These are phyloP conservation scores for Andrena bucephala DNA, from an alignment of 2,888 invertebrate species.

Conservation along the genomic window DNA sequence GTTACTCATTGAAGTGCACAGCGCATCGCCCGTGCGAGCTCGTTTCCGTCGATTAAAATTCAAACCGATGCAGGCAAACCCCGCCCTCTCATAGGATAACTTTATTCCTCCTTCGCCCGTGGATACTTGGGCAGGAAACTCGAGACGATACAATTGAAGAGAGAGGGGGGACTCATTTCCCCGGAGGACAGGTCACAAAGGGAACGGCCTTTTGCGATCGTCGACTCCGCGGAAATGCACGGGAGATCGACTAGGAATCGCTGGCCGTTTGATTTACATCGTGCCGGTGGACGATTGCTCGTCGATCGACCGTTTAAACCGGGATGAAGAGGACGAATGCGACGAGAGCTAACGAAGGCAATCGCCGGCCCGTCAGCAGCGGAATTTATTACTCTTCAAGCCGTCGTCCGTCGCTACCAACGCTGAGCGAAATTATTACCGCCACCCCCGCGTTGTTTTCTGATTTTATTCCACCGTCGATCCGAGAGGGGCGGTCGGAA, in stretches of 20 bases:
- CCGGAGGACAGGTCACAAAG: constrained; percentile 24
- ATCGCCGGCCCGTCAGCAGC: constrained; percentile 17
- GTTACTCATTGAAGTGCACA: constrained; percentile 1
- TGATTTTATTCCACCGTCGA: constrained; percentile 30
- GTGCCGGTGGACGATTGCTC: constrained; percentile 1
- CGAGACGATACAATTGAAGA: constrained; percentile 13
- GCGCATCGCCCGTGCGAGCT: background rate
- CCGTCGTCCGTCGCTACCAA: background rate
- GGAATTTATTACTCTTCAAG: constrained; percentile 54
- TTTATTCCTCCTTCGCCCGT: constrained; percentile 15
- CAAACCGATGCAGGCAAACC: constrained; percentile 22
- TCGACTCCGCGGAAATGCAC: constrained; percentile 15
- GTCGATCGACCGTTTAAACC: constrained; percentile 13
- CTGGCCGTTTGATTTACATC: constrained; percentile 47
- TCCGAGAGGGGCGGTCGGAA: constrained; percentile 38
- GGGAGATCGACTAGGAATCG: constrained; percentile 24
- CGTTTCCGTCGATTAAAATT: constrained; percentile 39
- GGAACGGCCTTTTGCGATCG: constrained; percentile 39
- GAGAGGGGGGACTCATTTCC: background rate
- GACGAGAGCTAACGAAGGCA: constrained; percentile 42
- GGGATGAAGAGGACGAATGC: constrained; percentile 31
- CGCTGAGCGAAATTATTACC: constrained; percentile 29
- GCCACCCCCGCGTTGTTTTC: constrained; percentile 21
- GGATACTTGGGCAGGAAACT: constrained; percentile 22
- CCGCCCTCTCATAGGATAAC: constrained; percentile 21